Evolutionary conservation across 2,888 invertebrate species (phyloP).

Genomic region (Eupithecia pulchellata): DNA sequence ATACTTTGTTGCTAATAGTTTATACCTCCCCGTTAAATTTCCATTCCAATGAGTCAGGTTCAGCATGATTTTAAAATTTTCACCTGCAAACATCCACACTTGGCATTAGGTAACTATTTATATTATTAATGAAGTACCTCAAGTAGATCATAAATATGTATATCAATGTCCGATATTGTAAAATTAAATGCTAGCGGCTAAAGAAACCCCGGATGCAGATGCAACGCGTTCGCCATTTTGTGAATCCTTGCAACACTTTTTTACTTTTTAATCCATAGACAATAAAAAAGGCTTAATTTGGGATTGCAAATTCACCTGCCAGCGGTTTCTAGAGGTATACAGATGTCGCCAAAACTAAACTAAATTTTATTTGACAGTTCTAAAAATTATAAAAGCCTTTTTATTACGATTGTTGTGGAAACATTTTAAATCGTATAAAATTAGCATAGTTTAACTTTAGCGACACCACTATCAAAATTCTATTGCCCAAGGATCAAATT

Average conservation of each 20-base stretch:
- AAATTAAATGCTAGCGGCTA: conserved; percentile 21
- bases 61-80: neutral
- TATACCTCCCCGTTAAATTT: neutral
- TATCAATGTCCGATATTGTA: neutral
- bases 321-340: no score
- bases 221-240: conserved; percentile 61
- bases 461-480: neutral
- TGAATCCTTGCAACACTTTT: conserved; percentile 55
- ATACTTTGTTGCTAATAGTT: neutral
- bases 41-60: neutral
- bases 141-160: neutral
- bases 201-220: conserved; percentile 70
- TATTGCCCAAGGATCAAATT: conserved; percentile 1
- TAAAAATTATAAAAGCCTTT: neutral
- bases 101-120: neutral
- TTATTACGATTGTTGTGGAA: neutral
- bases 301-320: conserved; percentile 8
- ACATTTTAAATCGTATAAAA: neutral
- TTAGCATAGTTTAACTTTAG: neutral
- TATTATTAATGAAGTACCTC: neutral
- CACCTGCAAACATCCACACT: neutral
- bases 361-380: neutral
- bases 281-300: conserved; percentile 49
- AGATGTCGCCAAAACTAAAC: neutral
- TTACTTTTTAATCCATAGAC: conserved; percentile 45